Evolutionary conservation across 2,113 vertebrate genomes (phyloP).

Genomic region (Motacilla tschutschensis): DNA sequence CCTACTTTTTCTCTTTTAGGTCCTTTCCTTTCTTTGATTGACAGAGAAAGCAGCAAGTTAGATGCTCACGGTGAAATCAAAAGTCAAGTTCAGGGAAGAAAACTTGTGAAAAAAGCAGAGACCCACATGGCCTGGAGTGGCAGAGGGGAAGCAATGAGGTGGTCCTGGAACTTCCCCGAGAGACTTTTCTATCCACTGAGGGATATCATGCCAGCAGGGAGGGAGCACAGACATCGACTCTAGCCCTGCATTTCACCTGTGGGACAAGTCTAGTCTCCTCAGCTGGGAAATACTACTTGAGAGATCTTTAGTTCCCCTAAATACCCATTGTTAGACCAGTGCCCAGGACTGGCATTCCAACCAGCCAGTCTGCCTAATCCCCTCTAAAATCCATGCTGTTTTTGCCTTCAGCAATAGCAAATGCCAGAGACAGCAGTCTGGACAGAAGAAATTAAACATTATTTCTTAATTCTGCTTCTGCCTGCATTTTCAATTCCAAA

Average conservation of each 20-base stretch:
- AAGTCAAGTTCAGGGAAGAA: background rate
- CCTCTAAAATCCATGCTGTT: conserved; percentile 28
- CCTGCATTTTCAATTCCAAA: background rate
- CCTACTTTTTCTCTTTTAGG: background rate
- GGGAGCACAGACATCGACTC: background rate
- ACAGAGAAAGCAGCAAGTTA: background rate
- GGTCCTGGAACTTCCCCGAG: background rate
- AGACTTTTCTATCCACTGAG: background rate
- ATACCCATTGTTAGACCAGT: conserved; percentile 1
- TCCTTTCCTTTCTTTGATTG: background rate
- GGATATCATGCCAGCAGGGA: background rate
- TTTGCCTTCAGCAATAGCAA: conserved; percentile 42
- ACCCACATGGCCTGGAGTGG: background rate
- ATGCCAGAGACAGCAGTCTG: conserved; percentile 43
- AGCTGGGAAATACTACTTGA: background rate
- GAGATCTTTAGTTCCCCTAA: background rate
- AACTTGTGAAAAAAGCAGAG: background rate
- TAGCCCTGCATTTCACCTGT: background rate
- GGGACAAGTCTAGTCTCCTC: background rate
- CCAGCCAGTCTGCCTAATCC: conserved; percentile 47
- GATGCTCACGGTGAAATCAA: background rate
- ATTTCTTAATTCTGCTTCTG: conserved; percentile 10
- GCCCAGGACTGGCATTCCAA: conserved; percentile 43
- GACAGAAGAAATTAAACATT: conserved; percentile 41
- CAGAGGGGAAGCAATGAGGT: background rate